Base-by-base conservation (phyloP, 2,797 vertebrate species). In the Microcaecilia unicolor region DNA sequence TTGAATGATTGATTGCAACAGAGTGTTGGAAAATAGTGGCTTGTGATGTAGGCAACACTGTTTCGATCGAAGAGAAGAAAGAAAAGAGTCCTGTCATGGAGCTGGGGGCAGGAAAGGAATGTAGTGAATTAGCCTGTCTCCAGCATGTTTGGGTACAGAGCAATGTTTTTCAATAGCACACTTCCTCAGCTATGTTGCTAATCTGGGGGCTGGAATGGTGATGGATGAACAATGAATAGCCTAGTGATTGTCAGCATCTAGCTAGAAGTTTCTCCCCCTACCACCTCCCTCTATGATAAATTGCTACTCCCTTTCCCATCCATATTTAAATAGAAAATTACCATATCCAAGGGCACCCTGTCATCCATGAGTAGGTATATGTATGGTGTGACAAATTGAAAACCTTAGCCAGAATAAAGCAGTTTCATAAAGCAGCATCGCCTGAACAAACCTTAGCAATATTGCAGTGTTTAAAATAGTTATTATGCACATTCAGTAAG, bases 311-410 rank as follows among this genome's bases (percentile, higher is more conserved):
- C 30, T 51, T 58, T 55, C 52, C 57, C 39, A 21, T 28, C 24
- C 33, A 37, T 37, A 47, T 44, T 43, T 39, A 2, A 23, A 25
- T 12, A 5, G 53, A 56, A 71, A 68, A 72, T 72, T 73, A 68
- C 45, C 63, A 67, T 71, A 63, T 64, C 54, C 63, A 72, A 76
- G 61, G 70, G 58, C 60, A 70, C 45, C 67, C 55, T 70, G 54
- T 70, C 62, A 62, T 49, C 60, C 60, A 48, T 43, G 62, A 61
- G 70, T 51, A 43, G 31, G 44, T 35, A 68, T 62, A 41, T 53
- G 68, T 57, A 48, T 53, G 50, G 46, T 61, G 54, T 58, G 59
- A 66, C 68, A 54, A 68, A 57, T 62, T 61, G 60, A 64, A 68
- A 57, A 49, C 59, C 64, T 70, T 48, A 58, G 47, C 34, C 42